Base-by-base conservation (phyloP, 2,797 vertebrate species). In the Silurus aristotelis region DNA sequence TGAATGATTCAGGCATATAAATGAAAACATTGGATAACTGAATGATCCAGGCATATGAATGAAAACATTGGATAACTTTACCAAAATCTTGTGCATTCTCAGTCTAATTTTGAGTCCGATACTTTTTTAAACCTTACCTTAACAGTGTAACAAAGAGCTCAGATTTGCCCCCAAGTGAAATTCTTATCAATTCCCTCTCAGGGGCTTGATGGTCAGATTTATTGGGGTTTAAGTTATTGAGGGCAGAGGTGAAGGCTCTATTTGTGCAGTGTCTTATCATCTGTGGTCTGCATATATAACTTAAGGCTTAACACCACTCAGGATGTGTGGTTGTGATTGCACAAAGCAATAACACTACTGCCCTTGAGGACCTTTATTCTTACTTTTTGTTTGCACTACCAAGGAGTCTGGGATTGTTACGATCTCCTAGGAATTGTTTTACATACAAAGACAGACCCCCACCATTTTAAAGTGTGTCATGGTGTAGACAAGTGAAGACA, bases 1-100 rank as follows among this genome's bases (percentile, higher is more conserved):
- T 90, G 89, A 83, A 90, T 93, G 92, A 93, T 92, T 91, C 88
- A 87, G 14, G 82, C 8, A 80, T 80, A 1, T 27, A 25, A 55
- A 66, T 38, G 43, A 1, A 84, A 56, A 6, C 60, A 7, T 52
- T 67, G 6, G 43, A 43, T 22, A 79, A 63, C 13, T 20, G n/a
- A n/a, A 90, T 93, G 92, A 93, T 92, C 92, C 88, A 87, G 14
- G 82, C 8, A 80, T 80, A 1, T 27, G 25, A 55, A 66, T 38
- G 43, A 1, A 84, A 56, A 6, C 60, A 7, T 52, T 67, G 6
- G 43, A 43, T 22, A 79, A 63, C 13, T 20, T 58, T 22, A 38
- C 25, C 56, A 78, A 63, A 60, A 13, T 7, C 55, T 56, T 43
- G 12, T 43, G 27, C 27, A 61, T 38, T 25, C 17, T 58, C 70